Base-by-base conservation (phyloP, 1,140 invertebrate genomes). In the Adoxophyes honmai region DNA sequence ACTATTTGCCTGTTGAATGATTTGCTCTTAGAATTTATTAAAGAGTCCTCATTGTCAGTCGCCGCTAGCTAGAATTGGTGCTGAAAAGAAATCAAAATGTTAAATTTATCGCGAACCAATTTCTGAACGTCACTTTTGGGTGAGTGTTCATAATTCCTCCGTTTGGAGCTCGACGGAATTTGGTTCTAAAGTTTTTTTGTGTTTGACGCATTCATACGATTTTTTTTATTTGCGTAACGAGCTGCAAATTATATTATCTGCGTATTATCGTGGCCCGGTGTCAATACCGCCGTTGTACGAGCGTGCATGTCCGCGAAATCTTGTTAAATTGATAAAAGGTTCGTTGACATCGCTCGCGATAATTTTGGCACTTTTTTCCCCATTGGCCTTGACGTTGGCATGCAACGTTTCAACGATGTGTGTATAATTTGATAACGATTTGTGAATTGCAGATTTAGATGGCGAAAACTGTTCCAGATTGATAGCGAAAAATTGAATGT, bases 251-350 rank as follows among this genome's bases (percentile, higher is more conserved):
- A 69, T 52, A 69, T 72, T 73, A 73, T 70, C 66, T 55, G 54
- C 13, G 48, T 53, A 48, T 73, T 69, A 72, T 72, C 71, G 42
- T 59, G 35, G 52, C 42, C 18, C 21, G n/a, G 11, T 48, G 42
- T 14, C 5, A 28, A 7, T 48, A n/a, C 42, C 10, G 11, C 11
- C 42, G 42, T 44, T 44, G 15, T 53, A 57, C 63, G 56, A 62
- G 65, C 60, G 68, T 67, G 57, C 62, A 68, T 66, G 69, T 65
- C 62, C 66, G 61, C 58, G 62, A 74, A 81, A 75, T 76, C 68
- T 80, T 57, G 66, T 65, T 60, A 71, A 78, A 68, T 55, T 74
- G 78, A 84, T 84, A 84, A 82, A 64, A 57, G 57, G 81, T 68
- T 81, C 74, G 61, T 77, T 81, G 78, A 84, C 77, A 64, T 48